These are phyloP conservation scores for Drosophila rhopaloa DNA, from an alignment of 1,140 invertebrate species.

Conservation along the genomic window DNA sequence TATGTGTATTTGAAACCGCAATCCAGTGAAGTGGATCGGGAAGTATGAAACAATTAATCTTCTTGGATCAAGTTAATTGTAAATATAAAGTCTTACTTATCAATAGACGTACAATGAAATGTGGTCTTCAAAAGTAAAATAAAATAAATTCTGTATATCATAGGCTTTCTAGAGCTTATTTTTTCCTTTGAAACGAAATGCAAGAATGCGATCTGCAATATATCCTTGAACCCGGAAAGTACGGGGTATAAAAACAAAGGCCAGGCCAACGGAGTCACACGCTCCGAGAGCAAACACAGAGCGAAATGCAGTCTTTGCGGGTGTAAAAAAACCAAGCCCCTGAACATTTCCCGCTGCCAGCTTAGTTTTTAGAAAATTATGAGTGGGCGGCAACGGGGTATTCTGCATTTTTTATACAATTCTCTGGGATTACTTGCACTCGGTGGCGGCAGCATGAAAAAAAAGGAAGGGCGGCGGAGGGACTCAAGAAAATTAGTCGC, in stretches of 20 bases:
- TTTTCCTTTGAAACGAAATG: neutral
- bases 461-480: conserved; percentile 18
- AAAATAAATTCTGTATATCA: no score
- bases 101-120: no score
- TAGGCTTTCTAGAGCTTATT: no score
- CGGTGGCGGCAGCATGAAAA: conserved; percentile 3
- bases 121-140: no score
- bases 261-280: conserved; percentile 55
- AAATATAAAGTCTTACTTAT: no score
- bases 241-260: conserved; percentile 46
- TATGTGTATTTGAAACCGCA: no score
- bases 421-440: conserved; percentile 58
- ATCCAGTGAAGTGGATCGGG: no score
- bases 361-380: conserved; percentile 65
- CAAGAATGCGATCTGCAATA: neutral
- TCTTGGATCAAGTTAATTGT: no score
- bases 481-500: conserved; percentile 75
- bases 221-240: neutral
- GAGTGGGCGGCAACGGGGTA: conserved; percentile 35
- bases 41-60: no score
- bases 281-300: conserved; percentile 64
- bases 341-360: conserved; percentile 1
- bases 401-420: conserved; percentile 65
- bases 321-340: conserved; percentile 35
- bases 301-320: conserved; percentile 47